Conservation (phyloP, 2,797 vertebrate genomes). For the Odontamblyopus lacepedii region DNA sequence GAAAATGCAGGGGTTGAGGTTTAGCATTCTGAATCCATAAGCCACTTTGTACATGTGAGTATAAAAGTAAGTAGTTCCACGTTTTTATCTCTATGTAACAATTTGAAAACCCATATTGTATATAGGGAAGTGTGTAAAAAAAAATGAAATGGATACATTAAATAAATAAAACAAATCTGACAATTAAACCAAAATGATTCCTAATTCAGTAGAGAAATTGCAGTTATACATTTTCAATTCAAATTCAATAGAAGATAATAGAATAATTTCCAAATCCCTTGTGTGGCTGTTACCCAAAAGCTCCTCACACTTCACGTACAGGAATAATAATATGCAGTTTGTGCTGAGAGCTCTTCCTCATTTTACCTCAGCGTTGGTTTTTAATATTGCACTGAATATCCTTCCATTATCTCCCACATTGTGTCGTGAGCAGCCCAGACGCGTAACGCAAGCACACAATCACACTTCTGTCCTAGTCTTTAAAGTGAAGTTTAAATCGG, state of each 20-base stretch:
- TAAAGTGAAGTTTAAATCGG: slow-evolving; percentile 4
- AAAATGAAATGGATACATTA: too few species aligned
- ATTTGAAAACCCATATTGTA: too few species aligned
- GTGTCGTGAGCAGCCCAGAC: background rate
- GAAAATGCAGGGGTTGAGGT: background rate
- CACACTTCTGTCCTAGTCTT: background rate
- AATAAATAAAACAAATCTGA: background rate
- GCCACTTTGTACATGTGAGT: too few species aligned
- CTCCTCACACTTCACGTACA: background rate
- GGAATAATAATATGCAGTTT: background rate
- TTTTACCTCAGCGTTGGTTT: slow-evolving; percentile 2
- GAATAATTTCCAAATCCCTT: background rate
- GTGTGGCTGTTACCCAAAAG: slow-evolving; percentile 3
- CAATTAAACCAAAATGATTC: background rate
- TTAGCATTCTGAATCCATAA: background rate
- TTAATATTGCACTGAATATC: slow-evolving; percentile 10
- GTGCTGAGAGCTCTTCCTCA: slow-evolving; percentile 6
- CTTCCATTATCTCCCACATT: slow-evolving; percentile 5
- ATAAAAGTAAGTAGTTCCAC: background rate
- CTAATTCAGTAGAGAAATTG: background rate
- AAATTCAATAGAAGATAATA: background rate
- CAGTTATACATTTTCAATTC: background rate
- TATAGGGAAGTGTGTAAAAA: too few species aligned
- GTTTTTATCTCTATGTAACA: too few species aligned
- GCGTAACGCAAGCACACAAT: background rate